Evolutionary conservation across 1,140 invertebrate species (phyloP).

Genomic region (Camponotus vicinus): DNA sequence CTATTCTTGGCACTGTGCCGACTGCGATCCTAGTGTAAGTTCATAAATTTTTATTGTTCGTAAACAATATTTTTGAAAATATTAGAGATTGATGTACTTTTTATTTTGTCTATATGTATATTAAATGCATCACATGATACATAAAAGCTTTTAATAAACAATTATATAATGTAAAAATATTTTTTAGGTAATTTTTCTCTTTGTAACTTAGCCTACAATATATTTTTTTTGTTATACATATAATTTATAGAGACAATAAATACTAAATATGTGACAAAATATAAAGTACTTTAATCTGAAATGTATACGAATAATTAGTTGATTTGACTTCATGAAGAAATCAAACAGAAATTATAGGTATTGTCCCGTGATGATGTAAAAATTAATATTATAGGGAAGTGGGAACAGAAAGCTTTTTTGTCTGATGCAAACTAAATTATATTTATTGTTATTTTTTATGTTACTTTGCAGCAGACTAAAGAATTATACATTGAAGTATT

Average conservation of each 20-base stretch:
- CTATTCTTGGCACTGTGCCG: slow-evolving; percentile 98
- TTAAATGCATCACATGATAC: neutral
- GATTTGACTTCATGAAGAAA: slow-evolving; percentile 62
- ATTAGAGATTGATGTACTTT: slow-evolving; percentile 66
- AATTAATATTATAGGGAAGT: slow-evolving; percentile 67
- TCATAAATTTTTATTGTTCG: slow-evolving; percentile 68
- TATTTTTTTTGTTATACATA: neutral
- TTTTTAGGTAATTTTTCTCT: slow-evolving; percentile 33
- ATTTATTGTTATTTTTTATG: slow-evolving; percentile 67
- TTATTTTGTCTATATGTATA: slow-evolving; percentile 60
- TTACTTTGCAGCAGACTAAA: slow-evolving; percentile 65
- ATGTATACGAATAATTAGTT: slow-evolving; percentile 57
- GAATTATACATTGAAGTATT: slow-evolving; percentile 67
- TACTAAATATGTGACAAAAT: slow-evolving; percentile 58
- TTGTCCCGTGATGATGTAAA: slow-evolving; percentile 35
- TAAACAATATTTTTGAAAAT: slow-evolving; percentile 37
- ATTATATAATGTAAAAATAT: neutral
- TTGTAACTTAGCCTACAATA: slow-evolving; percentile 3
- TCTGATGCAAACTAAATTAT: slow-evolving; percentile 66
- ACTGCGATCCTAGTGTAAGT: slow-evolving; percentile 96
- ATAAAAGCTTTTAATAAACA: slow-evolving; percentile 15
- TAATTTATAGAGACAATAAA: slow-evolving; percentile 40
- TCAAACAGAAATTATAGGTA: slow-evolving; percentile 21
- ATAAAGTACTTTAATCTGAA: slow-evolving; percentile 68
- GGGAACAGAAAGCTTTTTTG: slow-evolving; percentile 63